These are phyloP conservation scores for Amblyraja radiata DNA, from an alignment of 2,797 vertebrate species.

Conservation along the genomic window DNA sequence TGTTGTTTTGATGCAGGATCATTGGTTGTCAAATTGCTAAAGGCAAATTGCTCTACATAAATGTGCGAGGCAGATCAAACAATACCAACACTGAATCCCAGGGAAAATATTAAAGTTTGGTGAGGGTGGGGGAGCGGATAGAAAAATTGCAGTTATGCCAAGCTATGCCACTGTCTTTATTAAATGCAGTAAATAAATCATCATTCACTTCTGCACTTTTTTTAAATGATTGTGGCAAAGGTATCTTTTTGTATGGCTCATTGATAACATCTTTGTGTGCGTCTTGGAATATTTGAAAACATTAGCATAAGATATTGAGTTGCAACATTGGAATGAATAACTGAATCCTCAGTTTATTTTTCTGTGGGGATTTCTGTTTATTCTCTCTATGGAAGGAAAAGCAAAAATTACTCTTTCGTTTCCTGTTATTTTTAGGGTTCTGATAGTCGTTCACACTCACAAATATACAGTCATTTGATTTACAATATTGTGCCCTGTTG, in stretches of 20 bases:
- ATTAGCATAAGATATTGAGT: not conserved
- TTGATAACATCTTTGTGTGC: not conserved
- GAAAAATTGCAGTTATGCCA: not conserved
- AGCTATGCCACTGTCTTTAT: not conserved
- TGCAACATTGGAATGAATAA: not conserved
- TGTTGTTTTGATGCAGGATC: not conserved
- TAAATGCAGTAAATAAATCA: not conserved
- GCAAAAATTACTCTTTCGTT: not conserved
- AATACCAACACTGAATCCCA: not conserved
- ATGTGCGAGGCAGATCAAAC: not conserved
- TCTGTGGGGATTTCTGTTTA: not conserved
- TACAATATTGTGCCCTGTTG: not conserved
- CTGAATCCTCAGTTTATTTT: not conserved
- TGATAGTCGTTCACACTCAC: not conserved
- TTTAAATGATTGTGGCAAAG: not conserved
- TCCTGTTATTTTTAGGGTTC: not conserved
- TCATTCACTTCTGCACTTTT: not conserved
- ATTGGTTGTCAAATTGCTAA: not conserved
- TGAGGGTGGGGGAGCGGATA: no score
- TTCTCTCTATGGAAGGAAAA: not conserved
- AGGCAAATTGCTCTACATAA: not conserved
- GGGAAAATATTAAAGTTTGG: not conserved
- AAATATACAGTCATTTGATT: no score
- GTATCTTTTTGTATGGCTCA: not conserved
- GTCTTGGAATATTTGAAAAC: not conserved